A percentile compares a stretch with the other conserved stretches of the same genome.
These are phyloP conservation scores for Thera obeliscata DNA, from an alignment of 2,888 invertebrate species.

Conservation along the genomic window DNA sequence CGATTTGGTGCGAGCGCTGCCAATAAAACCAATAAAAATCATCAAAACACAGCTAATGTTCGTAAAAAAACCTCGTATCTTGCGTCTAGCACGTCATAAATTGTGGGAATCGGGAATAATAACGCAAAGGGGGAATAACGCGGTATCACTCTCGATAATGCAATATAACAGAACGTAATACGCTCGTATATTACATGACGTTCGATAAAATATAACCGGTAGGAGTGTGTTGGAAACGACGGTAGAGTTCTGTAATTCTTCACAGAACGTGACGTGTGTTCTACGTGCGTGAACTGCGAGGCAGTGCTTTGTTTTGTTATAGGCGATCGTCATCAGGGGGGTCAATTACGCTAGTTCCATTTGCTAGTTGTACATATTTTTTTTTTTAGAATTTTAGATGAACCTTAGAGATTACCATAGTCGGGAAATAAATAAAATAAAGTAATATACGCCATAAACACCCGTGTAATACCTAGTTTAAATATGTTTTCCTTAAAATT, in stretches of 20 bases:
- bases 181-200: constrained; percentile 34
- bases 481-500: no score
- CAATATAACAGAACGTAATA: constrained; percentile 34
- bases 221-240: not conserved
- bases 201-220: constrained; percentile 23
- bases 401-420: no score
- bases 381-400: no score
- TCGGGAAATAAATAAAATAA: no score
- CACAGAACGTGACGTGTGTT: no score
- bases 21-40: constrained; percentile 3
- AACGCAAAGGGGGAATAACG: constrained; percentile 12
- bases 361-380: no score
- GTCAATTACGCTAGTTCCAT: no score
- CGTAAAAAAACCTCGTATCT: constrained; percentile 11
- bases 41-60: constrained; percentile 5
- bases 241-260: constrained; percentile 5
- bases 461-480: no score
- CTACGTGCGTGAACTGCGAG: no score
- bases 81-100: constrained; percentile 19
- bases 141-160: constrained; percentile 34
- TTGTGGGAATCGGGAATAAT: constrained; percentile 25
- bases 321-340: no score
- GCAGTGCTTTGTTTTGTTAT: no score
- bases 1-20: not conserved
- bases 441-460: no score